Evolutionary conservation across 2,888 invertebrate species (phyloP).

Genomic region (Caenorhabditis sp.): DNA sequence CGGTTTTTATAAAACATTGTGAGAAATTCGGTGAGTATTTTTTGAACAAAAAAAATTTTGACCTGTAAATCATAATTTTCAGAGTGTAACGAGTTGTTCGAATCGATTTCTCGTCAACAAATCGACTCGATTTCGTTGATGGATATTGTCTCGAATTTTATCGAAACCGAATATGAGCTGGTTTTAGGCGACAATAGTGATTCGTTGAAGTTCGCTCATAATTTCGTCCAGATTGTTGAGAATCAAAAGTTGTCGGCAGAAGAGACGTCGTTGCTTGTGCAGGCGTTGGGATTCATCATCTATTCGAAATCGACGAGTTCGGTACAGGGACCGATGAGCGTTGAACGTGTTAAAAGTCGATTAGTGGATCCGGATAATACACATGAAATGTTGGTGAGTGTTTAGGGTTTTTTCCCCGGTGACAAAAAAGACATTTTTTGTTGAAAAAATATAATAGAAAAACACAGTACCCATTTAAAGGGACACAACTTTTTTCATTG

Average conservation of each 20-base stretch:
- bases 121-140: slow-evolving; percentile 17
- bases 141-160: slow-evolving; percentile 22
- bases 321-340: slow-evolving; percentile 10
- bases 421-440: not conserved
- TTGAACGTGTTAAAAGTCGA: not conserved
- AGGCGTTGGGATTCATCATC: slow-evolving; percentile 25
- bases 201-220: slow-evolving; percentile 26
- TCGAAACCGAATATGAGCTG: slow-evolving; percentile 26
- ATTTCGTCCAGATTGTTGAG: slow-evolving; percentile 14
- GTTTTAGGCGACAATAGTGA: slow-evolving; percentile 16
- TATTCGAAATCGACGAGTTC: slow-evolving; percentile 20
- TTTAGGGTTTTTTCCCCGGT: no score
- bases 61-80: not conserved
- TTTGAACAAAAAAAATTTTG: not conserved
- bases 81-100: slow-evolving; percentile 7
- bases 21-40: not conserved
- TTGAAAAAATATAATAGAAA: no score
- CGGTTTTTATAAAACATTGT: not conserved
- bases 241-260: not conserved
- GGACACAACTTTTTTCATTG: no score
- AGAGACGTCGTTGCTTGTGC: slow-evolving; percentile 20
- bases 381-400: slow-evolving; percentile 8
- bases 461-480: no score
- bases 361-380: no score
- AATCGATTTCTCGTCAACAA: slow-evolving; percentile 18